These are phyloP conservation scores for Popillia japonica DNA, from an alignment of 1,140 invertebrate genomes.

Conservation along the genomic window DNA sequence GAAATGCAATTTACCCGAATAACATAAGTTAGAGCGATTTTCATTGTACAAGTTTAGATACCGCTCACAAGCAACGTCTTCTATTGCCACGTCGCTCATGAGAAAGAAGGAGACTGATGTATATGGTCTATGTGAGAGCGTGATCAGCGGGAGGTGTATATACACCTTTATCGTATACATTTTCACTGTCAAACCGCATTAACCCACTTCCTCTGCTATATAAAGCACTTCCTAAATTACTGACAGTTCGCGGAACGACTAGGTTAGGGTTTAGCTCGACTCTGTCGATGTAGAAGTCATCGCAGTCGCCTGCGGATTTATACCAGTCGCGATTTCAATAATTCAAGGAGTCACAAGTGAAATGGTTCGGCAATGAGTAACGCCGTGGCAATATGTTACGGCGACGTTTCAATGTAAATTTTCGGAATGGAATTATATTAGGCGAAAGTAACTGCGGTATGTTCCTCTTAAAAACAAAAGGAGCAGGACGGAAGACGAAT, in stretches of 20 bases:
- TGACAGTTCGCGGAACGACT: neutral
- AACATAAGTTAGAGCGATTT: slow-evolving; percentile 11
- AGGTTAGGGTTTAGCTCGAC: neutral
- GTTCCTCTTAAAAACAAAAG: neutral
- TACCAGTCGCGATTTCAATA: neutral
- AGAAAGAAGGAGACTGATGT: neutral
- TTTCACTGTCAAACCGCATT: slow-evolving; percentile 8
- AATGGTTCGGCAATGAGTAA: slow-evolving; percentile 13
- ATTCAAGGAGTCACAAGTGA: slow-evolving; percentile 18
- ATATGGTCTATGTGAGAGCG: neutral
- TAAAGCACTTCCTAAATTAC: slow-evolving; percentile 11
- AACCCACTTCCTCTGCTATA: neutral
- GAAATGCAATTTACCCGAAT: slow-evolving; percentile 3
- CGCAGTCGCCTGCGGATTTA: neutral
- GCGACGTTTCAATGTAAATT: slow-evolving; percentile 7
- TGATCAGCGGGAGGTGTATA: neutral
- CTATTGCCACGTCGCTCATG: neutral
- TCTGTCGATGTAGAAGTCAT: slow-evolving; percentile 11
- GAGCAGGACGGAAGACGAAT: neutral
- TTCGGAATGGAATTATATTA: neutral
- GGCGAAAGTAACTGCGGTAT: neutral
- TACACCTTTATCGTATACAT: slow-evolving; percentile 14
- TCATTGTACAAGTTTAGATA: neutral
- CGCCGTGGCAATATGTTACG: neutral
- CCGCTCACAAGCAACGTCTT: neutral